These are phyloP conservation scores for Orius laevigatus DNA, from an alignment of 1,140 invertebrate genomes.

Conservation along the genomic window DNA sequence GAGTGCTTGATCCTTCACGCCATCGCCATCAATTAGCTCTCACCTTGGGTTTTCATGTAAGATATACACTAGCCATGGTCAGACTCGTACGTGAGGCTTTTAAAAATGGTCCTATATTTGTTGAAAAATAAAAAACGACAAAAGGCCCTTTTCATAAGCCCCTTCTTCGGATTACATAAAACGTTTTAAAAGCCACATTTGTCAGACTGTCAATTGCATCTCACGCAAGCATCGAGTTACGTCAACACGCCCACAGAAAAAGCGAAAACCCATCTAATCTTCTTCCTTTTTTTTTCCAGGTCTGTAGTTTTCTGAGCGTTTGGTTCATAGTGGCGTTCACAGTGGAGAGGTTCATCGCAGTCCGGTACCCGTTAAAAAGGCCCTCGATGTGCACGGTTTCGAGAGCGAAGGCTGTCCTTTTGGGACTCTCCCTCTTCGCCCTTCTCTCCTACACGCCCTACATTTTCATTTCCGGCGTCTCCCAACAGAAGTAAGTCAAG, in stretches of 20 bases:
- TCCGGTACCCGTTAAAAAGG: slow-evolving; percentile 57
- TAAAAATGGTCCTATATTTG: too few species aligned
- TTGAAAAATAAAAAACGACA: too few species aligned
- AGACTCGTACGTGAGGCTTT: too few species aligned
- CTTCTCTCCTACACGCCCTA: slow-evolving; percentile 44
- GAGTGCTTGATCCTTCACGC: too few species aligned
- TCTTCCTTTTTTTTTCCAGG: slow-evolving; percentile 25
- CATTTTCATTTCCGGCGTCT: slow-evolving; percentile 32
- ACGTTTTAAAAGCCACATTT: background rate
- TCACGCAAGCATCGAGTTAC: background rate
- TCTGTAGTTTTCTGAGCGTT: slow-evolving; percentile 55
- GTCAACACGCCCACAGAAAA: background rate
- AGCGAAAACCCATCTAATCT: background rate
- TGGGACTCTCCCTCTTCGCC: slow-evolving; percentile 32
- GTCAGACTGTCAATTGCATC: background rate
- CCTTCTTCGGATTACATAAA: too few species aligned
- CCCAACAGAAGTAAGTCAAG: background rate
- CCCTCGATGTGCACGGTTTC: slow-evolving; percentile 61
- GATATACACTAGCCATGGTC: too few species aligned
- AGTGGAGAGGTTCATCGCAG: slow-evolving; percentile 64
- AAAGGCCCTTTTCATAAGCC: too few species aligned
- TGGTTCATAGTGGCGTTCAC: slow-evolving; percentile 79
- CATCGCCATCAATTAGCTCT: too few species aligned
- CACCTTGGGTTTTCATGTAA: too few species aligned
- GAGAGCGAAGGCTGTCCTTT: slow-evolving; percentile 48